Evolutionary conservation across 2,797 vertebrate species (phyloP).

Genomic region (Thaleichthys pacificus): DNA sequence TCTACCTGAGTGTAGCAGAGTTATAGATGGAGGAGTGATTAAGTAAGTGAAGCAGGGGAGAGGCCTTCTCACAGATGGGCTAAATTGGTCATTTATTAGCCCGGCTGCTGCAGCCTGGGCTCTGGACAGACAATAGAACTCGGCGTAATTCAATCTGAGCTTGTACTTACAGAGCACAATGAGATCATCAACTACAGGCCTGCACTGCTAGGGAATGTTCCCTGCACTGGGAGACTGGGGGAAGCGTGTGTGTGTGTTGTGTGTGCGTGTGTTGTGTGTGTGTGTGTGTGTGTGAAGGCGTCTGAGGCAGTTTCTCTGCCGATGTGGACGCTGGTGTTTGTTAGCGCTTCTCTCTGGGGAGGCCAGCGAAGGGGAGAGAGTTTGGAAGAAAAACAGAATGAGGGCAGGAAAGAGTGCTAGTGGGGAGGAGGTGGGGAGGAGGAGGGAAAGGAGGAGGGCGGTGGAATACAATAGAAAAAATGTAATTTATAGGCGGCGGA

Average conservation of each 20-base stretch:
- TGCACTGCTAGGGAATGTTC: slow-evolving; percentile 80
- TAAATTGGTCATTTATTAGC: slow-evolving; percentile 99
- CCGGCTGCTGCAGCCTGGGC: slow-evolving; percentile 84
- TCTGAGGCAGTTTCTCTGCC: slow-evolving; percentile 73
- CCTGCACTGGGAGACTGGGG: slow-evolving; percentile 45
- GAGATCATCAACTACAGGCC: slow-evolving; percentile 98
- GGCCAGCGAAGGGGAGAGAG: slow-evolving; percentile 81
- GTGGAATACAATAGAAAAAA: slow-evolving; percentile 57
- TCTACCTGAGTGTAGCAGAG: no score
- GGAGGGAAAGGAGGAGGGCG: neutral
- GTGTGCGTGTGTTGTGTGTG: slow-evolving; percentile 8
- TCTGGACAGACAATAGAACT: slow-evolving; percentile 92
- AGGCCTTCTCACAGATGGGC: slow-evolving; percentile 92
- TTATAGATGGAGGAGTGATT: slow-evolving; percentile 82
- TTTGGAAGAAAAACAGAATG: slow-evolving; percentile 53
- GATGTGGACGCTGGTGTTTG: slow-evolving; percentile 42
- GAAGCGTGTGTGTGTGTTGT: slow-evolving; percentile 37
- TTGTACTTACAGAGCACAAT: slow-evolving; percentile 99
- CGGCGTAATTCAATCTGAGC: slow-evolving; percentile 98
- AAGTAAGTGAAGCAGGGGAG: slow-evolving; percentile 92
- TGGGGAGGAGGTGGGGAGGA: neutral
- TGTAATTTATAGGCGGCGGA: slow-evolving; percentile 91
- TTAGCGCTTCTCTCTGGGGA: slow-evolving; percentile 77
- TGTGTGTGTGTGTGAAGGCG: neutral
- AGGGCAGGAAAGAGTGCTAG: slow-evolving; percentile 10